A percentile compares a stretch with the other conserved stretches of the same genome.
phyloP scores from a whole-genome alignment of 2,113 vertebrate genomes.

The Paradisaea rubra region DNA sequence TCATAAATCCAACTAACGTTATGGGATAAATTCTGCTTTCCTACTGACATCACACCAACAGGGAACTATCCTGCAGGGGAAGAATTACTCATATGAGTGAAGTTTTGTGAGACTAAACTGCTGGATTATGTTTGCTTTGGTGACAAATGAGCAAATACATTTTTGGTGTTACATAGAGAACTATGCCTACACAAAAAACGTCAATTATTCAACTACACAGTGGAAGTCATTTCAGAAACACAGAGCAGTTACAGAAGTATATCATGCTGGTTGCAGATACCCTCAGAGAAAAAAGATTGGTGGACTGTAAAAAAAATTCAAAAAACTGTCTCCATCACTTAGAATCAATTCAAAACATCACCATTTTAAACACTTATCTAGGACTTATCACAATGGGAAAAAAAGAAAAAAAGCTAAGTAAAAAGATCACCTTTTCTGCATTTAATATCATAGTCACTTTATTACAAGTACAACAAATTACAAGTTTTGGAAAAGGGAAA shows the following conservation, averaged over 20 bases:
- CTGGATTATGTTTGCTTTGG: background rate
- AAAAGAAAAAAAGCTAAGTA: background rate
- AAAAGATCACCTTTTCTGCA: background rate
- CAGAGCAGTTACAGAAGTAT: background rate
- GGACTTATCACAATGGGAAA: background rate
- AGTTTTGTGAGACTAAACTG: background rate
- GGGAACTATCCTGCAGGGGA: background rate
- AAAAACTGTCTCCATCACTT: background rate
- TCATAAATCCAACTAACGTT: slow-evolving; percentile 59
- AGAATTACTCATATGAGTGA: background rate
- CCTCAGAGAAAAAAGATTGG: accelerated
- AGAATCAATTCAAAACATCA: background rate
- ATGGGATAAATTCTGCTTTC: slow-evolving; percentile 7
- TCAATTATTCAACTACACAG: background rate
- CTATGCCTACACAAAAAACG: background rate
- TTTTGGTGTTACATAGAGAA: background rate
- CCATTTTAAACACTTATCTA: background rate
- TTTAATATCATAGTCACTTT: background rate
- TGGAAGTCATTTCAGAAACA: background rate
- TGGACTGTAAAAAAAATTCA: background rate
- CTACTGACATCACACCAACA: background rate
- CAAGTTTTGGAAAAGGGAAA: background rate
- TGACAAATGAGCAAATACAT: background rate
- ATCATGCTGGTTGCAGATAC: background rate
- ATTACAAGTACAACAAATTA: background rate